Evolutionary conservation across 1,140 invertebrate genomes (phyloP), one percentile per base, ranked within the genome.

Genomic region (Trichonephila clavata): DNA sequence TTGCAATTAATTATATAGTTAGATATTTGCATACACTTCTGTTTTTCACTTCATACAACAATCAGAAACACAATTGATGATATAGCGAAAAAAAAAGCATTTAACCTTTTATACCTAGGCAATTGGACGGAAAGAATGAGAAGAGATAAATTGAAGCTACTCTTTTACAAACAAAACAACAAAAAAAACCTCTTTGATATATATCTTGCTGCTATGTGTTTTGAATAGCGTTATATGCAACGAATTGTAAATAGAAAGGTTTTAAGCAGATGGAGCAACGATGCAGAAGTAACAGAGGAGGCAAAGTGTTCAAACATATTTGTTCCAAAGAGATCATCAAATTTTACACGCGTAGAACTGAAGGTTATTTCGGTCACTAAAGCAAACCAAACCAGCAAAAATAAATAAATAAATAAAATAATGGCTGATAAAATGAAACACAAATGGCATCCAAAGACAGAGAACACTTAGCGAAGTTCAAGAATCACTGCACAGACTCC

Each of bases 391-490:
- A 18, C 24, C 21, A 39, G 63, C 65, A 77, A 77, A n/a, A 50
- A 50, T 18, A 20, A 84, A 50, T 59, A 84, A 57, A 84, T 18
- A 63, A 77, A 71, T 57, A 71, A n/a, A 77, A 77, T 77, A 77
- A 77, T 77, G 71, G 32, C 16, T 24, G 16, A 39, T 77, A 77
- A 77, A 77, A 77, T 59, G 65, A 87, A 87, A 39, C 57, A 77
- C 87, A 59, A 50, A 65, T 87, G 59, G 39, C 63, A 71, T 68
- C 39, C 43, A n/a, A 89, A 89, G 63, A 89, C 65, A 59, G 61
- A 50, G 50, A 77, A 77, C 65, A 89, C 87, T 87, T 89, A 65
- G 87, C 87, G 65, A 50, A 71, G 39, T 77, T 89, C 87, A 71
- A 77, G 87, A 89, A 71, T 89, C 87, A 63, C 27, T 89, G 63